Percentiles rank a stretch among this genome's conserved stretches.
phyloP scores from a whole-genome alignment of 1,140 invertebrate genomes.

The Araneus ventricosus region DNA sequence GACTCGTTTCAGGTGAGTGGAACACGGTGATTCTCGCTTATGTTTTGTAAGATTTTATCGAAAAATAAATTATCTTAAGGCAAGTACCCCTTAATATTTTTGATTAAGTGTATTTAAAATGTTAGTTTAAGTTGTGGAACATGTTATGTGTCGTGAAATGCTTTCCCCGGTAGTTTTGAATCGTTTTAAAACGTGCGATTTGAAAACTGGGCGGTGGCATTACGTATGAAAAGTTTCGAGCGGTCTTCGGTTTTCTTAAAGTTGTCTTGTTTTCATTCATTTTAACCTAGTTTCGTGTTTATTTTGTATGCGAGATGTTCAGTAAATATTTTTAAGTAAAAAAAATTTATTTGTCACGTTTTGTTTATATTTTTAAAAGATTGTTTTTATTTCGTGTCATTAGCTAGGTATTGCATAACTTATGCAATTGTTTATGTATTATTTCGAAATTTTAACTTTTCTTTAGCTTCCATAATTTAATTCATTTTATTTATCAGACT shows the following conservation, averaged over 20 bases:
- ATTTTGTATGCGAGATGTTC: background rate
- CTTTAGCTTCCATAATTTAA: no score
- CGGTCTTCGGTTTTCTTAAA: background rate
- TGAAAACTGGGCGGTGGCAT: constrained; percentile 21
- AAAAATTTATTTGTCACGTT: background rate
- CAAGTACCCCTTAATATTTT: background rate
- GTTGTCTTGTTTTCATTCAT: background rate
- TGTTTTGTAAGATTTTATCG: background rate
- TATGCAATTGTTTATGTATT: no score
- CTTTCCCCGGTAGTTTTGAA: background rate
- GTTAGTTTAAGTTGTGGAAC: background rate
- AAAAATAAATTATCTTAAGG: background rate
- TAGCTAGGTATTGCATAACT: no score
- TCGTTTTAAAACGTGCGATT: constrained; percentile 40
- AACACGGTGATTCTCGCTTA: background rate
- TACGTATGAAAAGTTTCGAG: background rate
- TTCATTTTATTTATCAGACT: no score
- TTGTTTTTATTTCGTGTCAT: no score
- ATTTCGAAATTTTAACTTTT: no score
- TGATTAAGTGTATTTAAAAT: background rate
- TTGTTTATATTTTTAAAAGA: background rate
- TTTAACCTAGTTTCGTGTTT: background rate
- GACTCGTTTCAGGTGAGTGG: constrained; percentile 57
- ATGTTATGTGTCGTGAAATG: background rate
- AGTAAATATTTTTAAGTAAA: background rate